These are phyloP conservation scores for Ageneiosus marmoratus DNA, from an alignment of 2,113 vertebrate genomes.

Conservation along the genomic window DNA sequence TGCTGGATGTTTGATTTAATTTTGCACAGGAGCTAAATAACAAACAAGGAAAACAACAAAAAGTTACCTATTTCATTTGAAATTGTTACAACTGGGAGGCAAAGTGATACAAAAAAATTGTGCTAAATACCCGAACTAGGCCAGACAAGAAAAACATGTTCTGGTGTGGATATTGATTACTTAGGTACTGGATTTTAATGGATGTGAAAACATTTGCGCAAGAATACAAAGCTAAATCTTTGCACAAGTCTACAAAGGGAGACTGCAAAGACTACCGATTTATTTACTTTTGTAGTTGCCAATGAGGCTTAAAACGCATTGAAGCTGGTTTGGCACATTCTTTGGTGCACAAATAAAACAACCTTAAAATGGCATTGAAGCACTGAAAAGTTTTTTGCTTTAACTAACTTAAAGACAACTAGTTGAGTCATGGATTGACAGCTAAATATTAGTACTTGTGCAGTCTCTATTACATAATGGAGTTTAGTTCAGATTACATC, in stretches of 20 bases:
- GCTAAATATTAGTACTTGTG: no score
- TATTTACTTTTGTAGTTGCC: not conserved
- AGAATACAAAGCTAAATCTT: not conserved
- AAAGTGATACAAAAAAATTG: not conserved
- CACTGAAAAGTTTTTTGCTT: not conserved
- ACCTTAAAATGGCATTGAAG: not conserved
- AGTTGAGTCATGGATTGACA: no score
- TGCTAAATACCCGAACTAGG: not conserved
- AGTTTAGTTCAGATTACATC: not conserved
- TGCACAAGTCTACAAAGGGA: not conserved
- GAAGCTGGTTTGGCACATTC: not conserved
- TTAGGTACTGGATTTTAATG: not conserved
- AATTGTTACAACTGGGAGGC: no score
- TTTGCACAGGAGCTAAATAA: no score
- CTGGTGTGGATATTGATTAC: not conserved
- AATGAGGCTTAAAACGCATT: not conserved
- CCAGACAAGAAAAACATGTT: not conserved
- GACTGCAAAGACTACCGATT: not conserved
- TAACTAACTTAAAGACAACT: not conserved
- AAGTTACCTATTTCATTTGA: no score
- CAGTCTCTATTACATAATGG: not conserved
- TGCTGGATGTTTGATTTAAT: no score
- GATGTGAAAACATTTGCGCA: no score
- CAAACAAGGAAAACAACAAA: no score
- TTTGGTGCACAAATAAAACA: not conserved